A percentile compares a stretch with the other conserved stretches of the same genome.
phyloP scores from a whole-genome alignment of 2,888 invertebrate species.

The Anodontia alba region DNA sequence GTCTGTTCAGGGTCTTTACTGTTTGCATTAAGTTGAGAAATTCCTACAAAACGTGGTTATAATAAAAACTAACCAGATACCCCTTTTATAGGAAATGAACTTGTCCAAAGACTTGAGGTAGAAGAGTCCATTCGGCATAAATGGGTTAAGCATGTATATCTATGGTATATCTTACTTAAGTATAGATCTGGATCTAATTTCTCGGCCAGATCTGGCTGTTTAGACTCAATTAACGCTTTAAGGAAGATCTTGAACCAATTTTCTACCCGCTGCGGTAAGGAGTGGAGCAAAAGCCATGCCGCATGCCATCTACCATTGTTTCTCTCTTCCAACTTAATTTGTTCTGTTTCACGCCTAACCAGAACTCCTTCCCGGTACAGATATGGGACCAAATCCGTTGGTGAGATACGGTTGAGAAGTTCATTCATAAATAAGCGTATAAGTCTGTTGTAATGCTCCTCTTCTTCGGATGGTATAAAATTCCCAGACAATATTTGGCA shows the following conservation, averaged over 20 bases:
- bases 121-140: no score
- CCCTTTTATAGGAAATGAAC: no score
- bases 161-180: neutral
- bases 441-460: neutral
- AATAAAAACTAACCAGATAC: no score
- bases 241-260: neutral
- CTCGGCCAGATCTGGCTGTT: neutral
- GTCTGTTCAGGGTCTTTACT: no score
- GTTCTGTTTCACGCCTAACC: neutral
- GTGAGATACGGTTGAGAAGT: neutral
- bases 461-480: neutral
- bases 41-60: no score
- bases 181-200: slow-evolving; percentile 1
- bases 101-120: no score
- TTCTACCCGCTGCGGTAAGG: neutral
- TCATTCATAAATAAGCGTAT: neutral
- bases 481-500: neutral
- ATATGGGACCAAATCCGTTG: neutral
- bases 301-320: neutral
- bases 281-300: neutral
- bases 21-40: no score
- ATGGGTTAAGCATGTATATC: no score
- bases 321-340: neutral
- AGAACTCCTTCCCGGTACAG: neutral
- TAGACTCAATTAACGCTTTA: neutral